Percentiles rank a stretch among this genome's conserved stretches.
These are phyloP conservation scores for Prunella himalayana DNA, from an alignment of 2,113 vertebrate species.

Conservation along the genomic window DNA sequence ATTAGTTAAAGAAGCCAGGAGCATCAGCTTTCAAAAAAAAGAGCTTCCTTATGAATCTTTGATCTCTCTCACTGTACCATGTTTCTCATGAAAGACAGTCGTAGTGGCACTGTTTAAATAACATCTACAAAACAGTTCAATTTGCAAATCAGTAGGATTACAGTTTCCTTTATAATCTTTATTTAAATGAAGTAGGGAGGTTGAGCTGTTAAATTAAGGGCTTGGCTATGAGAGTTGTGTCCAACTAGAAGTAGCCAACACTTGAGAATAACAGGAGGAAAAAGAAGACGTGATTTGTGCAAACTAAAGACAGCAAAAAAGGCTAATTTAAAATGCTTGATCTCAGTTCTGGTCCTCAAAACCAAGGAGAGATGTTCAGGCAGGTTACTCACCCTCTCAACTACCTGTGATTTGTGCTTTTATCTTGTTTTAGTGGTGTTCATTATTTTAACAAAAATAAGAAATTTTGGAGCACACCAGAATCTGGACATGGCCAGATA, in stretches of 20 bases:
- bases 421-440: not conserved
- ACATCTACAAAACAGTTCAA: constrained; percentile 66
- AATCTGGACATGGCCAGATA: not conserved
- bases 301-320: not conserved
- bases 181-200: constrained; percentile 54
- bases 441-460: not conserved
- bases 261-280: not conserved
- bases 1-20: constrained; percentile 75
- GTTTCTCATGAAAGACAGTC: constrained; percentile 59
- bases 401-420: rapidly evolving
- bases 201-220: constrained; percentile 57
- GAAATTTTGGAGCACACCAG: not conserved
- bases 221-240: not conserved
- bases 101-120: constrained; percentile 51
- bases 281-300: not conserved
- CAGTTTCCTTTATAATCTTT: constrained; percentile 36
- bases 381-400: too few relatives aligned
- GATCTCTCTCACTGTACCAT: constrained; percentile 67
- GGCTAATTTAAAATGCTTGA: not conserved
- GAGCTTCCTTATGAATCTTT: constrained; percentile 69
- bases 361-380: not conserved
- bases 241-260: constrained; percentile 40
- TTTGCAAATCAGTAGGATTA: constrained; percentile 68
- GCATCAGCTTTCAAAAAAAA: constrained; percentile 64
- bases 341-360: not conserved